Evolutionary conservation across 2,888 invertebrate species (phyloP).

Genomic region (Netelia inedita): DNA sequence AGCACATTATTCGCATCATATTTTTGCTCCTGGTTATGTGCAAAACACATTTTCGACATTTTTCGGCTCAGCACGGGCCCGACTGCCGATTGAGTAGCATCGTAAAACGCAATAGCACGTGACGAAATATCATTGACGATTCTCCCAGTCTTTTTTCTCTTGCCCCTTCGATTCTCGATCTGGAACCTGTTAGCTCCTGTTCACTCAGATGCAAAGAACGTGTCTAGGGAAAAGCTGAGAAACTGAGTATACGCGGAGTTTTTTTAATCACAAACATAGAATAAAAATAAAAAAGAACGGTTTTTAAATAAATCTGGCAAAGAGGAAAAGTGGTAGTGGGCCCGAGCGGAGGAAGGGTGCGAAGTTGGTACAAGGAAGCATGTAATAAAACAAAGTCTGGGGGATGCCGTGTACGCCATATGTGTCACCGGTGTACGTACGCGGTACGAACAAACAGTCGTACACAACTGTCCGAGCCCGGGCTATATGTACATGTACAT

Average conservation of each 20-base stretch:
- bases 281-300: background rate
- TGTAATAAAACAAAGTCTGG: slow-evolving; percentile 39
- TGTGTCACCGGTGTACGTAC: slow-evolving; percentile 11
- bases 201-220: slow-evolving; percentile 1
- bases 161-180: background rate
- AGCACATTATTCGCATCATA: background rate
- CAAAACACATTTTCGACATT: slow-evolving; percentile 23
- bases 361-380: background rate
- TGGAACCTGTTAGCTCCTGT: slow-evolving; percentile 16
- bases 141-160: background rate
- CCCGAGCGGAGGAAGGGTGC: background rate
- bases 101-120: slow-evolving; percentile 18
- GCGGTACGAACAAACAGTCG: slow-evolving; percentile 39
- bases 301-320: background rate
- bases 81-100: background rate
- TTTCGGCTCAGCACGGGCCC: slow-evolving; percentile 20
- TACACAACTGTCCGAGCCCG: background rate
- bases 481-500: background rate
- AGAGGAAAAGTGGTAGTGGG: slow-evolving; percentile 29
- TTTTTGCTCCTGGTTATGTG: background rate
- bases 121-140: slow-evolving; percentile 14
- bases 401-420: slow-evolving; percentile 8
- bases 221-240: background rate
- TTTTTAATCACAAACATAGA: background rate
- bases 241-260: background rate